A percentile compares a stretch with the other conserved stretches of the same genome.
phyloP scores from a whole-genome alignment of 2,888 invertebrate genomes.

The Himalopsyche tibetana region DNA sequence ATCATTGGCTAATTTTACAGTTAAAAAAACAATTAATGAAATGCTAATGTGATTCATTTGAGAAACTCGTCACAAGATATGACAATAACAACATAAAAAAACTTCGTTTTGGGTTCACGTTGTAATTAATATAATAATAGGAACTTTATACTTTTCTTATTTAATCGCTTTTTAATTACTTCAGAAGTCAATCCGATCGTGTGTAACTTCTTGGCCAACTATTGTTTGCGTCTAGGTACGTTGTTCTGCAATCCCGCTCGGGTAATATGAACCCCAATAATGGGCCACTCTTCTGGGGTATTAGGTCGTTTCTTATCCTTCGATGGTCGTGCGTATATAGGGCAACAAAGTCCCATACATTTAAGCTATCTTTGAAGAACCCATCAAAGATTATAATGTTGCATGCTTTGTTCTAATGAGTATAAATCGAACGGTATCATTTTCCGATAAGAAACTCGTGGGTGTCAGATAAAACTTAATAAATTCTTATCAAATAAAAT shows the following conservation, averaged over 20 bases:
- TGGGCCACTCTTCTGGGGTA: constrained; percentile 55
- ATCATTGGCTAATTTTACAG: too few relatives aligned
- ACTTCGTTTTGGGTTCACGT: too few relatives aligned
- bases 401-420: background rate
- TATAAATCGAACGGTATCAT: constrained; percentile 15
- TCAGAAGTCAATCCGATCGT: background rate
- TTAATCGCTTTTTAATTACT: background rate
- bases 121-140: too few relatives aligned
- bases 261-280: constrained; percentile 55
- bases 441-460: background rate
- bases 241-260: constrained; percentile 15
- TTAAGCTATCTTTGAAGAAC: background rate
- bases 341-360: background rate
- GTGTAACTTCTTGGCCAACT: background rate
- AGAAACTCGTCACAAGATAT: too few relatives aligned
- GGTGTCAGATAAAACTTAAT: too few relatives aligned
- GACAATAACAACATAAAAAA: too few relatives aligned
- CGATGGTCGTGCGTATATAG: constrained; percentile 38
- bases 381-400: background rate
- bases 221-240: background rate
- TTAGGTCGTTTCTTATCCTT: constrained; percentile 55
- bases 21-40: too few relatives aligned
- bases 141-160: too few relatives aligned
- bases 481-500: too few relatives aligned
- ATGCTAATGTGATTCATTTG: too few relatives aligned